A percentile compares a stretch with the other conserved stretches of the same genome.
Evolutionary conservation across 1,140 invertebrate genomes (phyloP).

Genomic region (Chironomus striatipennis): DNA sequence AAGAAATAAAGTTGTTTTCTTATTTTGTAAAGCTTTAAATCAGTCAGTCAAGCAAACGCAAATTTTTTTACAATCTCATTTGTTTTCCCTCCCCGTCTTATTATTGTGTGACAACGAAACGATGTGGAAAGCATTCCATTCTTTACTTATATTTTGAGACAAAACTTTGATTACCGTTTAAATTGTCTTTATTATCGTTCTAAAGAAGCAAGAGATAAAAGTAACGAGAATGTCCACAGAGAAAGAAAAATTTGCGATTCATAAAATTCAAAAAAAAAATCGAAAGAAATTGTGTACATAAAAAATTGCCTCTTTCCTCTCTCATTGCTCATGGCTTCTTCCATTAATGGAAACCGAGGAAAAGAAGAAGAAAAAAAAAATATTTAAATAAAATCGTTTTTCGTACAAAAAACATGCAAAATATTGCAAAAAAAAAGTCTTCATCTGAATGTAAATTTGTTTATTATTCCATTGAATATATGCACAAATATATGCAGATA

Average conservation of each 20-base stretch:
- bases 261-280: conserved; percentile 17
- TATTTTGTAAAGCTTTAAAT: not conserved
- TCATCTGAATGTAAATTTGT: not conserved
- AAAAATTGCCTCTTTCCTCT: conserved; percentile 3
- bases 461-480: not conserved
- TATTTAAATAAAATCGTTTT: conserved; percentile 10
- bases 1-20: not conserved
- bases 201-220: not conserved
- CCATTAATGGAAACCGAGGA: not conserved
- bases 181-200: conserved; percentile 16
- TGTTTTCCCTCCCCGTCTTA: not conserved
- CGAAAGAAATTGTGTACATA: not conserved
- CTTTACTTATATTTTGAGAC: not conserved
- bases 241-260: not conserved
- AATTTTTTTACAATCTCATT: conserved; percentile 4
- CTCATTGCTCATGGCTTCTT: not conserved
- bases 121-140: too few relatives aligned
- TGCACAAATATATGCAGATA: not conserved
- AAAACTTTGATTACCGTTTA: conserved; percentile 16
- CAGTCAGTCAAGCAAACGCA: not conserved
- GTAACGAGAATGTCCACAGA: not conserved
- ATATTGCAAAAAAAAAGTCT: not conserved
- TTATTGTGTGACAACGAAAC: not conserved
- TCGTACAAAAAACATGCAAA: not conserved
- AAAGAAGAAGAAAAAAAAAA: not conserved